These are phyloP conservation scores for Drosophila maculinotata DNA, from an alignment of 2,888 invertebrate species.

Conservation along the genomic window DNA sequence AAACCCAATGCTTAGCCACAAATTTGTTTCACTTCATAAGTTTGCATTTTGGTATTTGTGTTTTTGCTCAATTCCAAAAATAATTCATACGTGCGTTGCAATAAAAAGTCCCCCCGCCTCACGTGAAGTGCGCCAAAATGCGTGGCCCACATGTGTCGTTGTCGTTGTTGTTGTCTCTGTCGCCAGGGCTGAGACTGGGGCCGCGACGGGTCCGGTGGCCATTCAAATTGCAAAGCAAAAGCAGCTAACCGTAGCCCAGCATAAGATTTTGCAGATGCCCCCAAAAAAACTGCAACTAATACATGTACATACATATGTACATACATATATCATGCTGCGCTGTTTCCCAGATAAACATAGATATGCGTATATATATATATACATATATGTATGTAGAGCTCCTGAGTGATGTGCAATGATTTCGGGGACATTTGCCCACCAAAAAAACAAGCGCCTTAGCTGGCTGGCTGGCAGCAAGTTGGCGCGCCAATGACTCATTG, in stretches of 20 bases:
- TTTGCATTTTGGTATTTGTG: slow-evolving; percentile 45
- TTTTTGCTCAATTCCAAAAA: slow-evolving; percentile 83
- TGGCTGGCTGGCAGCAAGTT: slow-evolving; percentile 36
- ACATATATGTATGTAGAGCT: slow-evolving; percentile 17
- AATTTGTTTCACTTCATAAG: slow-evolving; percentile 33
- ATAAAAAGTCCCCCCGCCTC: slow-evolving; percentile 18
- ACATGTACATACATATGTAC: not conserved
- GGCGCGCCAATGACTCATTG: slow-evolving; percentile 49
- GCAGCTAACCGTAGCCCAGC: slow-evolving; percentile 9
- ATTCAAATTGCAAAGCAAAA: slow-evolving; percentile 25
- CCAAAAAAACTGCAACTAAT: slow-evolving; percentile 23
- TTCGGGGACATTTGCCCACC: slow-evolving; percentile 52
- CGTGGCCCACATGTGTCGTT: slow-evolving; percentile 59
- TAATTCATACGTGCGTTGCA: slow-evolving; percentile 61
- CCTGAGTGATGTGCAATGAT: slow-evolving; percentile 44
- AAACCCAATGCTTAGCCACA: slow-evolving; percentile 19
- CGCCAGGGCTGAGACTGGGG: slow-evolving; percentile 11
- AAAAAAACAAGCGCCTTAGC: slow-evolving; percentile 37
- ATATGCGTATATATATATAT: not conserved
- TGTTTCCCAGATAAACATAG: slow-evolving; percentile 24
- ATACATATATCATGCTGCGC: not conserved
- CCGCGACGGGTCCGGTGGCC: slow-evolving; percentile 14
- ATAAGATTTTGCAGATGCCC: slow-evolving; percentile 29
- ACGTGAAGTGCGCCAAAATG: slow-evolving; percentile 45
- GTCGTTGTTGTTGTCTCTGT: slow-evolving; percentile 2